Evolutionary conservation across 1,140 invertebrate genomes (phyloP).

Genomic region (Semibalanus balanoides): DNA sequence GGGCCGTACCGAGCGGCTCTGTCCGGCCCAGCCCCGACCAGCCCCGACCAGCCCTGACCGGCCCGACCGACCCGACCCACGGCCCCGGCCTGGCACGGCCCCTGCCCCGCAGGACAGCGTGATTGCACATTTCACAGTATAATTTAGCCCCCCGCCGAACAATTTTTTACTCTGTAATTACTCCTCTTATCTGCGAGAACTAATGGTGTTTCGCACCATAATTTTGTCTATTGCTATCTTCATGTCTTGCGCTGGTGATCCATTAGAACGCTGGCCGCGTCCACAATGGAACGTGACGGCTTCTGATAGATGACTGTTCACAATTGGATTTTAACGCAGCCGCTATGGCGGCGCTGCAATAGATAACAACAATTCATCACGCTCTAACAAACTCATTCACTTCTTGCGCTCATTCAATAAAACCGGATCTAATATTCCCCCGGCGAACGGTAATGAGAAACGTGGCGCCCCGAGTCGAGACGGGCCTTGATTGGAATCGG

Average conservation of each 20-base stretch:
- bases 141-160: neutral
- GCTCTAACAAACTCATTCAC: neutral
- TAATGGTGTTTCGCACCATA: slow-evolving; percentile 2
- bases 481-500: neutral
- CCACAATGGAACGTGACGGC: neutral
- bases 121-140: neutral
- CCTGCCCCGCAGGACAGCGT: too few species aligned
- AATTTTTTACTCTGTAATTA: slow-evolving; percentile 1
- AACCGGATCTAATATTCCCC: neutral
- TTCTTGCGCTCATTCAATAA: neutral
- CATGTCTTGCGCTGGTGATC: neutral
- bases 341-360: neutral
- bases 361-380: neutral
- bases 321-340: neutral
- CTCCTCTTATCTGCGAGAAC: neutral
- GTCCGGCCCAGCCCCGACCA: neutral
- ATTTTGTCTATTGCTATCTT: neutral
- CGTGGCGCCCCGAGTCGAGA: too few species aligned
- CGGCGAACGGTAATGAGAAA: neutral
- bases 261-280: neutral
- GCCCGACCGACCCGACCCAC: too few species aligned
- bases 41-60: neutral
- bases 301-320: neutral
- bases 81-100: too few species aligned
- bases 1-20: too few species aligned